These are phyloP conservation scores for Monochamus alternatus DNA, from an alignment of 2,888 invertebrate species.

Conservation along the genomic window DNA sequence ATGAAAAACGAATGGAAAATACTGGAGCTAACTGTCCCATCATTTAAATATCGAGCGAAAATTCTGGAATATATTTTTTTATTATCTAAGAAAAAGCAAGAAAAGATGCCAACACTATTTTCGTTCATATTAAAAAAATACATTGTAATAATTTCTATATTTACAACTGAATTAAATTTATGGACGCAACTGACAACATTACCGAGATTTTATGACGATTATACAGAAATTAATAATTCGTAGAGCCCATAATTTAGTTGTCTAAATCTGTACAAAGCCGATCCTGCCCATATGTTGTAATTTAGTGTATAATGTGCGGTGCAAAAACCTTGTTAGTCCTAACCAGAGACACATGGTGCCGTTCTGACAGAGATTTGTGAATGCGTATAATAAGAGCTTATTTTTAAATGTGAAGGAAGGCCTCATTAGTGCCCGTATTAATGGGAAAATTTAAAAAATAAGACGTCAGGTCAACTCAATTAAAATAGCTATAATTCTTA, in stretches of 20 bases:
- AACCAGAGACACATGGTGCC: slow-evolving; percentile 42
- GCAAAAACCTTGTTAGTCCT: slow-evolving; percentile 38
- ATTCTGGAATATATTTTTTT: too few species aligned
- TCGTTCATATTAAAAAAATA: too few species aligned
- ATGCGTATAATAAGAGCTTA: slow-evolving; percentile 35
- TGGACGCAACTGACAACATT: too few species aligned
- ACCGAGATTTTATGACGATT: too few species aligned
- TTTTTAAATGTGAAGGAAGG: slow-evolving; percentile 40
- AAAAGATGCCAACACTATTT: too few species aligned
- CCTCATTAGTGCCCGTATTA: slow-evolving; percentile 41
- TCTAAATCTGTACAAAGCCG: slow-evolving; percentile 5
- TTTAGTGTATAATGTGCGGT: slow-evolving; percentile 31
- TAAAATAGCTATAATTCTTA: slow-evolving; percentile 26
- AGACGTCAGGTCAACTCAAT: slow-evolving; percentile 27
- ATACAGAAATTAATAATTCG: background rate
- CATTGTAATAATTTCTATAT: too few species aligned
- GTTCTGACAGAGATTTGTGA: slow-evolving; percentile 45
- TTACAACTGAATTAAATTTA: too few species aligned
- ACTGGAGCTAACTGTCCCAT: too few species aligned
- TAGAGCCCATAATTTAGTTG: slow-evolving; percentile 14
- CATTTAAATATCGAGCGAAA: too few species aligned
- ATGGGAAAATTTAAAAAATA: slow-evolving; percentile 29
- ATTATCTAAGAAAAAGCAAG: too few species aligned
- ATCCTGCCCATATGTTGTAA: slow-evolving; percentile 32
- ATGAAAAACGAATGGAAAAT: too few species aligned